Evolutionary conservation across 2,797 vertebrate species (phyloP), one percentile per base, ranked within the genome.

Genomic region (Rhinatrema bivittatum): DNA sequence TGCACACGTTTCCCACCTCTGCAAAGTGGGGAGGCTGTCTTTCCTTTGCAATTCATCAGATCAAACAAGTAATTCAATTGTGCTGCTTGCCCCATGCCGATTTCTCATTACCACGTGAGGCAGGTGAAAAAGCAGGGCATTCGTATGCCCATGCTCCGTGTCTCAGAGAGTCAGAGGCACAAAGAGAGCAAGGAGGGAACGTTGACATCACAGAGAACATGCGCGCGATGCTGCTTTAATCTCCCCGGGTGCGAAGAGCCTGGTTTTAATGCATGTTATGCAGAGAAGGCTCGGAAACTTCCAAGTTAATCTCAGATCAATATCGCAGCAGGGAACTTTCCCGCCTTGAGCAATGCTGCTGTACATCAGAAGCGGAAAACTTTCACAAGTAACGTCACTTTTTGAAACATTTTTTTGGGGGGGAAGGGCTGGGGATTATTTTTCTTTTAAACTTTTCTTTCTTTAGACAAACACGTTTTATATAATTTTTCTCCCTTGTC

Each of bases 61-160:
- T 61, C 7, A 65, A 54, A 49, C 9, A 57, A 55, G 13, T 48
- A 42, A 44, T 39, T 64, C 59, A 56, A 68, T 63, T 65, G 26
- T 36, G 41, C 49, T 38, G 39, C 34, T 52, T 59, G 9, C 53
- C 52, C 59, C 27, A 22, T 60, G 20, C 25, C 50, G 31, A 32
- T 9, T 41, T 72, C 66, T 68, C 21, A 52, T 65, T 70, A 59
- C 12, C 38, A 53, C 20, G 17, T n/a, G 37, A 25, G 25, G 47
- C 53, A 70, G 16, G 32, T 63, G 41, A 71, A 57, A 65, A 73
- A 62, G 41, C 12, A 36, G 54, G 28, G 39, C 7, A 42, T 57
- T 65, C 42, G 36, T n/a, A 44, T 50, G 6, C 40, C 35, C 20
- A 16, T 12, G 15, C 35, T 39, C 28, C 51, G 50, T 56, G 13